A percentile compares a stretch with the other conserved stretches of the same genome.
phyloP scores from a whole-genome alignment of 2,113 vertebrate genomes.

The Xiphias gladius region DNA sequence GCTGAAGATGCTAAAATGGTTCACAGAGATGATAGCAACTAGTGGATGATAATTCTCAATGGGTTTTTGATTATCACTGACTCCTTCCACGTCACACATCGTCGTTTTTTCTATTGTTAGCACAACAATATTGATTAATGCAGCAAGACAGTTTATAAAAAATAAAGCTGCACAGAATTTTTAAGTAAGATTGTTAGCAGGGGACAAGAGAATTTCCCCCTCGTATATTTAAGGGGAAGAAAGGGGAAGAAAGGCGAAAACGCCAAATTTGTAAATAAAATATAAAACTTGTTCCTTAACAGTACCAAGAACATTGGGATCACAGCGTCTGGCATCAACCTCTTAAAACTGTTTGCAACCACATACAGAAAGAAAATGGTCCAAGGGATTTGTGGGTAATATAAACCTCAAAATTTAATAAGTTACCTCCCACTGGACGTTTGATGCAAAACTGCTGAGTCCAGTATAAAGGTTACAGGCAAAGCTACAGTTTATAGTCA shows the following conservation, averaged over 20 bases:
- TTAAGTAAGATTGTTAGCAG: no score
- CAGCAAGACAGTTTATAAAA: no score
- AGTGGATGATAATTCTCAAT: no score
- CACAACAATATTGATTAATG: no score
- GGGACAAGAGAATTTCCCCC: no score
- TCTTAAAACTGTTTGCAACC: neutral
- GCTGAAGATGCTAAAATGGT: no score
- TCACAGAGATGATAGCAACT: no score
- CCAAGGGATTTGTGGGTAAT: slow-evolving; percentile 9
- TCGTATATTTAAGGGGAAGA: no score
- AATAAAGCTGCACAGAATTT: no score
- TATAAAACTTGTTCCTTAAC: neutral
- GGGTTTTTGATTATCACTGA: no score
- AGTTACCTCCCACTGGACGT: neutral
- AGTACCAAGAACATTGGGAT: neutral
- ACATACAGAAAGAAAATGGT: neutral
- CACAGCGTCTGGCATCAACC: neutral
- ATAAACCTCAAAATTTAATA: slow-evolving; percentile 26
- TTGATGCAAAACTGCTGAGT: slow-evolving; percentile 18
- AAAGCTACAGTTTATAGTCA: slow-evolving; percentile 6
- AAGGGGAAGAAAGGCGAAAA: neutral
- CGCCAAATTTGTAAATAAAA: neutral
- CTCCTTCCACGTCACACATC: no score
- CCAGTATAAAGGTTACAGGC: neutral
- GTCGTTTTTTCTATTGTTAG: no score